Base-by-base conservation (phyloP, 2,888 invertebrate genomes). In the Papilio gigon region DNA sequence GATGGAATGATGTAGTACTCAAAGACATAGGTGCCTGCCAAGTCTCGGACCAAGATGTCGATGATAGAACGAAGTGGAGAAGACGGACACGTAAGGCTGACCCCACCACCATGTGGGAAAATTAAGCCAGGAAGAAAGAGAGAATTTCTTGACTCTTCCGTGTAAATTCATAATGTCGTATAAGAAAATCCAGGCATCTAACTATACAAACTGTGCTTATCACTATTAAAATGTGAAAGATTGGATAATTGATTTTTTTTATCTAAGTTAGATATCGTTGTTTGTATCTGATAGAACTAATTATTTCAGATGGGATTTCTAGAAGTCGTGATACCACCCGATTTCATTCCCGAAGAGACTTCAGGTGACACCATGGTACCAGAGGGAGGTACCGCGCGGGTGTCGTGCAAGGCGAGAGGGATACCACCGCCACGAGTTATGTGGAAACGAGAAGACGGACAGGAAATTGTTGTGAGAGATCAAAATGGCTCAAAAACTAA, bases 291-390 rank as follows among this genome's bases (percentile, higher is more conserved):
- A 56, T 30, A n/a, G n/a, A 11, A 27, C 8, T n/a, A 14, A 40
- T 77, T 62, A 67, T 69, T 75, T 20, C 89, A 96, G 96, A 94
- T 95, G 86, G 96, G 96, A 67, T 94, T 93, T 86, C 89, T 97
- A 76, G 95, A 96, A 76, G 96, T 97, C 68, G 95, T 96, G 44
- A 95, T 97, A 73, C 96, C 97, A 20, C 97, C 97, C 12, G 96
- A 97, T 83, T 96, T 97, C 78, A 93, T 96, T 58, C 86, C 94
- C 17, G 95, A 95, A 77, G 95, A 95, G 80, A 96, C 96, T 6
- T 96, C 96, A 8, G 95, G 96, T 0, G 97, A 97, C 82, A 94
- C 96, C 9, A 95, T 95, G 93, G 95, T 96, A 1, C 94, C 95
- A 6, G 97, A 97, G 89, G 96, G 96, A 22, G 95, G 95, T 22